phyloP scores from a whole-genome alignment of 2,113 vertebrate species.

The Otolemur garnettii region DNA sequence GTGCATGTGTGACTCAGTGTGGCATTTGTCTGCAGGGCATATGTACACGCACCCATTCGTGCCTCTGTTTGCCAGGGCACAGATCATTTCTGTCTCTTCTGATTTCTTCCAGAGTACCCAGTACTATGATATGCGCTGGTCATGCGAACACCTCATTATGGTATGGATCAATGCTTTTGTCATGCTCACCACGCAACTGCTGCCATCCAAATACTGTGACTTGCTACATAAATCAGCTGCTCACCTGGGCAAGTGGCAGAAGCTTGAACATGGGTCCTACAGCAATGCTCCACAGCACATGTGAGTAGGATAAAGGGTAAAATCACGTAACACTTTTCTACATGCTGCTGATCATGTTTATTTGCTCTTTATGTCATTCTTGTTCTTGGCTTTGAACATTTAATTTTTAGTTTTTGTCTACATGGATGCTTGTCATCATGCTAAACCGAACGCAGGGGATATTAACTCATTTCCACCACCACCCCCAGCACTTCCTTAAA shows the following conservation, averaged over 20 bases:
- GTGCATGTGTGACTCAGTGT: conserved; percentile 86
- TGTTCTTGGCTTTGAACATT: conserved; percentile 69
- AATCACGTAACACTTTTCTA: conserved; percentile 53
- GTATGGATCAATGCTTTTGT: conserved; percentile 99
- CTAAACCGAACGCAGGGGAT: conserved; percentile 69
- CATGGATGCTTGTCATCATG: conserved; percentile 72
- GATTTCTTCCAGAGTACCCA: conserved; percentile 95
- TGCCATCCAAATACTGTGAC: conserved; percentile 98
- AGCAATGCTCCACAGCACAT: conserved; percentile 98
- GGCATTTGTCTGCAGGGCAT: conserved; percentile 84
- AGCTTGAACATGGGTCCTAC: conserved; percentile 97
- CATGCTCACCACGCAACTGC: conserved; percentile 97
- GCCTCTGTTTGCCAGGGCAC: not conserved
- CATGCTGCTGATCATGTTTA: conserved; percentile 70
- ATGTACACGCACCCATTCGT: conserved; percentile 62
- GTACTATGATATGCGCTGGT: conserved; percentile 99
- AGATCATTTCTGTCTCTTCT: conserved; percentile 69
- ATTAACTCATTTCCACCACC: conserved; percentile 78
- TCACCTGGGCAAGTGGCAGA: conserved; percentile 99
- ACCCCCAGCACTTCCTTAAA: conserved; percentile 41
- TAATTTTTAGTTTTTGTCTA: conserved; percentile 67
- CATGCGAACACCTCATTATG: conserved; percentile 99
- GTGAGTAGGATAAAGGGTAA: conserved; percentile 89
- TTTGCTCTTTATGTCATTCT: conserved; percentile 78
- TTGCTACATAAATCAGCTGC: conserved; percentile 96